Evolutionary conservation across 2,797 vertebrate species (phyloP), one percentile per base, ranked within the genome.

Genomic region (Gorsachius magnificus): DNA sequence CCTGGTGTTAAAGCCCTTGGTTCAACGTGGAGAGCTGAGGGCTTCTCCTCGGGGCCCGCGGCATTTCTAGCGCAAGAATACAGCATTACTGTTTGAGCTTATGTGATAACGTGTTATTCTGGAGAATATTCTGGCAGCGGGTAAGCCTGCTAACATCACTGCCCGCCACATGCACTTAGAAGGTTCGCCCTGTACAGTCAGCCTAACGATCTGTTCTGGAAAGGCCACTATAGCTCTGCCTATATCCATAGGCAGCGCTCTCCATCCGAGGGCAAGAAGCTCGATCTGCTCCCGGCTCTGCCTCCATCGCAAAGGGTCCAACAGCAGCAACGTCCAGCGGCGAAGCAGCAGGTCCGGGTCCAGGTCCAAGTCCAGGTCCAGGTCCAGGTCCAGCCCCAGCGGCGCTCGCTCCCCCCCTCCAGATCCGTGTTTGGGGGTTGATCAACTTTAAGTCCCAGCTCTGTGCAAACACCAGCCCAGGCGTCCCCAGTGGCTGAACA

Each of bases 161-260:
- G 38, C 38, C 38, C 38, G 38, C 41, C 56, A 74, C 79, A 33
- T 4, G 33, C 71, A 33, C 66, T 72, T 9, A 24, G 69, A n/a
- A 11, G 63, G 41, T 31, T 29, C 10, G 36, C 48, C 10, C 2
- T 33, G 82, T 15, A 25, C 38, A 28, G 50, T 18, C 46, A 14
- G 61, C 11, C 3, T 16, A 41, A 71, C 4, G 48, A 25, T 41
- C 26, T 33, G 36, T 5, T 35, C 33, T 35, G 16, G 63, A 2
- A 22, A 31, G 51, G 64, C 70, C 46, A 10, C 43, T 1, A 5
- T 0, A 21, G 63, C 89, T n/a, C 69, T 68, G 68, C 45, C 51
- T 2, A 0, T 2, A 19, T 3, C 46, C 20, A 29, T 1, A 20
- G 69, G 63, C 57, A n/a, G 51, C 25, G 1, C 56, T 3, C 38